A percentile compares a stretch with the other conserved stretches of the same genome.
Evolutionary conservation across 23 tunicate genomes (phyloP).

Genomic region (Ciona savignyi): DNA sequence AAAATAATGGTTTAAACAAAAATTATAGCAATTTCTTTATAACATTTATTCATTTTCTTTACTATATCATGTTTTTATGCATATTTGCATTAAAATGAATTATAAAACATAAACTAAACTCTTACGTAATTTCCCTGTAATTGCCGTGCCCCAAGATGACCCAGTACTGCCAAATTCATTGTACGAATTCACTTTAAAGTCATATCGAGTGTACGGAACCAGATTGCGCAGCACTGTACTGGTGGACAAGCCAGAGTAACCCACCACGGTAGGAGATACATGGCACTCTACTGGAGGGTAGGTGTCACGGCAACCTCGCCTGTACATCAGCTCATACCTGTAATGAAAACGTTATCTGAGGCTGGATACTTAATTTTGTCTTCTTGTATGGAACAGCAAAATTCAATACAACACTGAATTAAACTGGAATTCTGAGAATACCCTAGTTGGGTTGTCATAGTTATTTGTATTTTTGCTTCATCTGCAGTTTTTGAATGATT

Average conservation of each 20-base stretch:
- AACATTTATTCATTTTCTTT: background rate
- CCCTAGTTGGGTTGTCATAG: too few species aligned
- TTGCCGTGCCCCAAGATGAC: constrained; percentile 63
- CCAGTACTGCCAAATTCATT: constrained; percentile 59
- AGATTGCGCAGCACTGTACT: constrained; percentile 13
- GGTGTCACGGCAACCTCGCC: constrained; percentile 51
- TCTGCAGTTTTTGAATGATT: too few species aligned
- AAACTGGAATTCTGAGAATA: too few species aligned
- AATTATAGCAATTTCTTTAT: background rate
- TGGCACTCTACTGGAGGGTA: constrained; percentile 38
- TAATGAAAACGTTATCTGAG: too few species aligned
- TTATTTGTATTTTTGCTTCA: too few species aligned
- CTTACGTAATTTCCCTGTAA: constrained; percentile 49
- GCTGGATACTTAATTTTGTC: too few species aligned
- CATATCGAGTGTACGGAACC: constrained; percentile 51
- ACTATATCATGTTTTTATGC: background rate
- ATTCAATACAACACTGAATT: too few species aligned
- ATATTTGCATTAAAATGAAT: background rate
- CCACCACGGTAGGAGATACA: constrained; percentile 21
- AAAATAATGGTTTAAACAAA: too few species aligned
- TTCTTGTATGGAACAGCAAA: too few species aligned
- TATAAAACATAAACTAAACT: background rate
- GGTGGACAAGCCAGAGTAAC: constrained; percentile 38
- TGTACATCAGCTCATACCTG: constrained; percentile 53
- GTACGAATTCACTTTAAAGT: constrained; percentile 54